Conservation (phyloP, 2,888 invertebrate genomes). For the Stegana nigrithorax region DNA sequence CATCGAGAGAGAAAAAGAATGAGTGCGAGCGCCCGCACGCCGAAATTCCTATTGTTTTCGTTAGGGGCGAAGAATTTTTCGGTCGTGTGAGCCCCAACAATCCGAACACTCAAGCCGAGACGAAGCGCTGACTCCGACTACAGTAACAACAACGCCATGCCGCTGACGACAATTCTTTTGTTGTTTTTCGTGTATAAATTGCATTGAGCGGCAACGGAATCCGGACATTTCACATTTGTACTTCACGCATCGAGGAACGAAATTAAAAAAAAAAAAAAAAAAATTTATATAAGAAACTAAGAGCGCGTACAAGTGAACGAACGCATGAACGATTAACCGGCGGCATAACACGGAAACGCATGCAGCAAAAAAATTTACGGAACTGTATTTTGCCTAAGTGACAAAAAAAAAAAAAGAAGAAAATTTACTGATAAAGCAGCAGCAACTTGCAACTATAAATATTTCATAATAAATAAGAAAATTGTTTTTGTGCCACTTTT, state of each 20-base stretch:
- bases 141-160: neutral
- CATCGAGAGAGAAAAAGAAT: conserved; percentile 15
- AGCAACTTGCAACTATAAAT: too few relatives aligned
- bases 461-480: conserved; percentile 21
- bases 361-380: conserved; percentile 59
- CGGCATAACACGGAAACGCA: conserved; percentile 46
- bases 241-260: conserved; percentile 36
- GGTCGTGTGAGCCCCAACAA: neutral
- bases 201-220: conserved; percentile 39
- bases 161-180: too few relatives aligned
- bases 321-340: conserved; percentile 23
- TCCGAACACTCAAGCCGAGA: conserved; percentile 3
- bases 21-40: conserved; percentile 1
- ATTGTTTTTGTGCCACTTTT: neutral
- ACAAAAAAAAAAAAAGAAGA: conserved; percentile 20
- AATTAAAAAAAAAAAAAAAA: conserved; percentile 12
- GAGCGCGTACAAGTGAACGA: conserved; percentile 36
- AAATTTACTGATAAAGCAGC: too few relatives aligned
- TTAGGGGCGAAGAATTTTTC: neutral
- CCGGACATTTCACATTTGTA: conserved; percentile 47
- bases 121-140: conserved; percentile 6
- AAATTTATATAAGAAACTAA: conserved; percentile 24
- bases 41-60: neutral
- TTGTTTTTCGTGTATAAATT: conserved; percentile 45
- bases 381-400: conserved; percentile 34